Evolutionary conservation across 2,113 vertebrate species (phyloP), one percentile per base, ranked within the genome.

Genomic region (Pollimyrus isidori): DNA sequence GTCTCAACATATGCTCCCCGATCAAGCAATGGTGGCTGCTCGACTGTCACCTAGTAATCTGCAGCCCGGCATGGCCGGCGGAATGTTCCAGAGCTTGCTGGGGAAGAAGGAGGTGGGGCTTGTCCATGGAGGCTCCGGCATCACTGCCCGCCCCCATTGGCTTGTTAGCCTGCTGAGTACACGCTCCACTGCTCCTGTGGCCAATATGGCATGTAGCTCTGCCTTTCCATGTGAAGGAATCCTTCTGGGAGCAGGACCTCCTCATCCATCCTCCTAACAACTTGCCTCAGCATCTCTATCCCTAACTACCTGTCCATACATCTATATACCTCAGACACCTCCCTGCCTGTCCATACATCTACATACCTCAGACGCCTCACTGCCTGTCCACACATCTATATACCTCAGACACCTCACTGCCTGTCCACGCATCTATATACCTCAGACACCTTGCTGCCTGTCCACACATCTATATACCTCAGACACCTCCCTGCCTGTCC

Each of bases 131-230:
- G 35, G 30, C 73, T 80, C 73, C 35, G 15, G 35, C 30, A 17
- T 42, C 0, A 1, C 73, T 42, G 30, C 35, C 73, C 35, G 10
- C 73, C 15, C 45, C 4, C 30, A 10, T 86, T 13, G 48, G 9
- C 52, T 1, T 23, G 26, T 23, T 49, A 86, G 85, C 90, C 92
- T 92, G 90, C 93, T 93, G 93, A 90, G 92, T 91, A 90, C 93
- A 23, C 87, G 35, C 65, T 88, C 19, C 26, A 4, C 50, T 89
- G 90, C 91, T 88, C 93, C 88, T 90, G 92, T 91, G 52, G 90
- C 91, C 93, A 93, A 94, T 89, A 89, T 94, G 92, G 93, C 95
- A 93, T 93, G 87, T 88, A 86, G 62, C 91, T 88, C 83, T 76
- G 50, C 49, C 89, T 52, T 90, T 23, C 26, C 91, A 84, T 91